phyloP scores from a whole-genome alignment of 2,113 vertebrate species.

The Strix aluco region DNA sequence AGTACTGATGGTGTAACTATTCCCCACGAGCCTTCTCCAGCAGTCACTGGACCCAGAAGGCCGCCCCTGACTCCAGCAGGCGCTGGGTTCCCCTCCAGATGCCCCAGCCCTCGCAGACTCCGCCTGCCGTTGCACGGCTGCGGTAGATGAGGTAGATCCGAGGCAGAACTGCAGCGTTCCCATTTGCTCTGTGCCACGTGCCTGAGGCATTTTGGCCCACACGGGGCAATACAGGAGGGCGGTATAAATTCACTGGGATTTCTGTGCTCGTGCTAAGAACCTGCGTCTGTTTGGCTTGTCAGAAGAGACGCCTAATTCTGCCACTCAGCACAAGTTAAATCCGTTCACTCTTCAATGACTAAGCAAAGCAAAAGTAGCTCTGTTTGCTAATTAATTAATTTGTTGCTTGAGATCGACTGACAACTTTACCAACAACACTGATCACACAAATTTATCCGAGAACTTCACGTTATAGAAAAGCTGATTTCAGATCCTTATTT shows the following conservation, averaged over 20 bases:
- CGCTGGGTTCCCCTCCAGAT: neutral
- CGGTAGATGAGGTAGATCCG: neutral
- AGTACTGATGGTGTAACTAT: neutral
- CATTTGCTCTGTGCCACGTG: neutral
- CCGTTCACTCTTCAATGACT: neutral
- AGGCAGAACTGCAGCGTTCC: neutral
- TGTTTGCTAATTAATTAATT: neutral
- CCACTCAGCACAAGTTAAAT: neutral
- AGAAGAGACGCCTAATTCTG: neutral
- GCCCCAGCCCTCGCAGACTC: neutral
- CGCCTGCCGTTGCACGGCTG: neutral
- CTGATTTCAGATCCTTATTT: constrained; percentile 75
- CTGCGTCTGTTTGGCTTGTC: neutral
- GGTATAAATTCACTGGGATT: neutral
- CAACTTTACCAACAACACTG: neutral
- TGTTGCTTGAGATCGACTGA: neutral
- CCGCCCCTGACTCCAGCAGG: neutral
- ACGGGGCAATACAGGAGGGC: neutral
- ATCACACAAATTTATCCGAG: neutral
- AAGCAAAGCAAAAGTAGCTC: constrained; percentile 13
- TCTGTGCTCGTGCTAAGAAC: neutral
- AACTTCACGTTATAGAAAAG: constrained; percentile 40
- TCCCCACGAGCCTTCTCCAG: neutral
- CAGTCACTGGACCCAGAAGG: neutral
- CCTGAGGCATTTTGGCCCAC: neutral